These are phyloP conservation scores for Nesoenas mayeri DNA, from an alignment of 2,113 vertebrate genomes.

Conservation along the genomic window DNA sequence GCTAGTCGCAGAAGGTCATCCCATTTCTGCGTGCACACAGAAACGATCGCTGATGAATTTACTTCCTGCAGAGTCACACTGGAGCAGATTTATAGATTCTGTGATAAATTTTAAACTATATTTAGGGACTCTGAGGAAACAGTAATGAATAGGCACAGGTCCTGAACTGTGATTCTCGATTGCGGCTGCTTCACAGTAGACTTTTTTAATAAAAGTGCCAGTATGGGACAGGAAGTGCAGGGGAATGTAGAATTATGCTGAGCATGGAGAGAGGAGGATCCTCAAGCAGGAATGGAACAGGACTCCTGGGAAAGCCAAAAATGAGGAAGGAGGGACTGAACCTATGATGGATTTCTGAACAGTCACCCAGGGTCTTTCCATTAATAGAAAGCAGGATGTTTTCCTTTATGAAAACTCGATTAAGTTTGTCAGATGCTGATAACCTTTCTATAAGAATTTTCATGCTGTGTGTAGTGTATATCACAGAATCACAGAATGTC, in stretches of 20 bases:
- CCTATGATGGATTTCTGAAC: slow-evolving; percentile 56
- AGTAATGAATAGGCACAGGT: slow-evolving; percentile 45
- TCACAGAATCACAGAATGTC: background rate
- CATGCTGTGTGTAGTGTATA: background rate
- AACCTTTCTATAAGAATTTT: slow-evolving; percentile 34
- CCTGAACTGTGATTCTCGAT: slow-evolving; percentile 52
- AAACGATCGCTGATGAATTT: slow-evolving; percentile 19
- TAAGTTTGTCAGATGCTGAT: slow-evolving; percentile 30
- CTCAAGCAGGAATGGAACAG: background rate
- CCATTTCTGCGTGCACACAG: background rate
- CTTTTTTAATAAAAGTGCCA: background rate
- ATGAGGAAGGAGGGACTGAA: slow-evolving; percentile 33
- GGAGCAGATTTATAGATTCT: slow-evolving; percentile 63
- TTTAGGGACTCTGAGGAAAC: slow-evolving; percentile 61
- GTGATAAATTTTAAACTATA: slow-evolving; percentile 62
- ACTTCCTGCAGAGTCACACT: background rate
- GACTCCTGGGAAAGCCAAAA: slow-evolving; percentile 53
- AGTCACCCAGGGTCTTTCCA: slow-evolving; percentile 54
- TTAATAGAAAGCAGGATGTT: slow-evolving; percentile 67
- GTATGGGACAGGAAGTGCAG: slow-evolving; percentile 35
- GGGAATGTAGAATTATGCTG: slow-evolving; percentile 5
- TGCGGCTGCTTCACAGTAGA: slow-evolving; percentile 49
- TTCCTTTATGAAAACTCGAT: slow-evolving; percentile 38
- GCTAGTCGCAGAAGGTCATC: background rate
- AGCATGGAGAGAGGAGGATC: slow-evolving; percentile 24